Percentiles rank a stretch among this genome's conserved stretches.
phyloP scores from a whole-genome alignment of 2,888 invertebrate species.

The Masnerella sp. region DNA sequence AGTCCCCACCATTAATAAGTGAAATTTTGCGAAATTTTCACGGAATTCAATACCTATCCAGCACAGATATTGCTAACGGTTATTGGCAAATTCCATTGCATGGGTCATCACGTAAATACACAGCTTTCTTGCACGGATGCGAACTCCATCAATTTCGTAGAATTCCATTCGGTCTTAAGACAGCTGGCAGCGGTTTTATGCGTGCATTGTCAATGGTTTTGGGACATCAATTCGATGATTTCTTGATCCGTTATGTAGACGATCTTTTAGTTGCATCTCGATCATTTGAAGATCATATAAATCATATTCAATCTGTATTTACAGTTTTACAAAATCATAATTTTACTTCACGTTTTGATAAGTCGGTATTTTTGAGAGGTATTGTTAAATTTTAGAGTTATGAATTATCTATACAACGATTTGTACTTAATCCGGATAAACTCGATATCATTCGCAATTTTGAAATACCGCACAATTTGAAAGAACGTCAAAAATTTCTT shows the following conservation, averaged over 20 bases:
- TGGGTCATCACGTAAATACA: slow-evolving; percentile 15
- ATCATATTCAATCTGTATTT: slow-evolving; percentile 2
- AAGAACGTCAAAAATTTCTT: slow-evolving; percentile 63
- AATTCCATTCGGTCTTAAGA: slow-evolving; percentile 67
- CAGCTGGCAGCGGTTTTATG: slow-evolving; percentile 63
- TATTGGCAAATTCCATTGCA: slow-evolving; percentile 56
- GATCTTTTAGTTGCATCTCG: slow-evolving; percentile 18
- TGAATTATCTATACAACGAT: slow-evolving; percentile 26
- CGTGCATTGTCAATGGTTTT: slow-evolving; percentile 59
- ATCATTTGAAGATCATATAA: slow-evolving; percentile 17
- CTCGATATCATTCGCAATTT: slow-evolving; percentile 64
- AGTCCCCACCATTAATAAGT: slow-evolving; percentile 59
- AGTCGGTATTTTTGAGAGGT: slow-evolving; percentile 60
- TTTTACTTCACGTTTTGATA: slow-evolving; percentile 57
- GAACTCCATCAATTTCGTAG: slow-evolving; percentile 58
- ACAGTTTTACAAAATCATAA: slow-evolving; percentile 22
- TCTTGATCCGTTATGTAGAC: slow-evolving; percentile 36
- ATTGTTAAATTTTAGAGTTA: slow-evolving; percentile 58
- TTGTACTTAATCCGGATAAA: slow-evolving; percentile 43
- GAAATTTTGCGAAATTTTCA: slow-evolving; percentile 59
- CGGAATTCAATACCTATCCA: slow-evolving; percentile 49
- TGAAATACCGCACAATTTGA: slow-evolving; percentile 62
- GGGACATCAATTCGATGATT: slow-evolving; percentile 56
- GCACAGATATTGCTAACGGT: slow-evolving; percentile 58
- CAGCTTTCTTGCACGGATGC: too few species aligned